A percentile compares a stretch with the other conserved stretches of the same genome.
phyloP scores from a whole-genome alignment of 2,888 invertebrate genomes.

The Eristalinus aeneus region DNA sequence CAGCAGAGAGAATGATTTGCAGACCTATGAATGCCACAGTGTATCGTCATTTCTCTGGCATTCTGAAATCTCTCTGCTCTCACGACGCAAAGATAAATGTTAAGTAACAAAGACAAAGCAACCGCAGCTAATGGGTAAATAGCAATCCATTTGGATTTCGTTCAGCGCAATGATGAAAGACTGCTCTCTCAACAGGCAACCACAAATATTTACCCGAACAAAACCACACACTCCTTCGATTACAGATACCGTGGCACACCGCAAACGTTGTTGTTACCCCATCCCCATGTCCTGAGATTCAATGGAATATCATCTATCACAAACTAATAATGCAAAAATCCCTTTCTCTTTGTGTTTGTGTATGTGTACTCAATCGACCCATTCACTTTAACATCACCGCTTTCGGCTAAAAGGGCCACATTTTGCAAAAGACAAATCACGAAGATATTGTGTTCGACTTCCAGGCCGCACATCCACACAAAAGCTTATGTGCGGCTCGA shows the following conservation, averaged over 20 bases:
- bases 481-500: slow-evolving; percentile 21
- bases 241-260: slow-evolving; percentile 35
- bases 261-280: neutral
- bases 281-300: slow-evolving; percentile 2
- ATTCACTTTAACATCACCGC: neutral
- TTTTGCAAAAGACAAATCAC: neutral
- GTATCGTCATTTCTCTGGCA: neutral
- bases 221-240: slow-evolving; percentile 51
- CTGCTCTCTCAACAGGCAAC: slow-evolving; percentile 28
- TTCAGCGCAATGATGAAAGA: slow-evolving; percentile 57
- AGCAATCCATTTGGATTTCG: slow-evolving; percentile 23
- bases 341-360: neutral
- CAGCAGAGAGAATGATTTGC: neutral
- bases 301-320: slow-evolving; percentile 56
- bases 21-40: neutral
- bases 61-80: slow-evolving; percentile 6
- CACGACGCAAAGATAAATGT: slow-evolving; percentile 52
- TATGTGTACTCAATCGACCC: neutral
- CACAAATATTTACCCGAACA: slow-evolving; percentile 55
- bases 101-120: slow-evolving; percentile 47
- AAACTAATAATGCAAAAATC: slow-evolving; percentile 49
- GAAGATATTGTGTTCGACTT: slow-evolving; percentile 14
- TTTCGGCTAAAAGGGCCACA: slow-evolving; percentile 37
- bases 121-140: slow-evolving; percentile 52
- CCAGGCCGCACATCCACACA: neutral